A percentile compares a stretch with the other conserved stretches of the same genome.
Conservation (phyloP, 2,888 invertebrate species). For the Linyphia triangularis region DNA sequence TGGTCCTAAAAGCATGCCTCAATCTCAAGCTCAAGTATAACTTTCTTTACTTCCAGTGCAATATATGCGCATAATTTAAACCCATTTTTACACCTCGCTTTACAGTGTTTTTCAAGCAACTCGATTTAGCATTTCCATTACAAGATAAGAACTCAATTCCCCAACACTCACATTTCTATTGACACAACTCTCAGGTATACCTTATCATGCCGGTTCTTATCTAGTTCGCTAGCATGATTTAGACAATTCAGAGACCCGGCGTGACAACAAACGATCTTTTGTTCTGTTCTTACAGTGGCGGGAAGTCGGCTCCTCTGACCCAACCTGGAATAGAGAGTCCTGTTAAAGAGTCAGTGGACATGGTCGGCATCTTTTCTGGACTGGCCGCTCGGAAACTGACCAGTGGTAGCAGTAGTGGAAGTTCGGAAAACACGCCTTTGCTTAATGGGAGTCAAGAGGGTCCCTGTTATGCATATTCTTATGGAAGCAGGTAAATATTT, state of each 20-base stretch:
- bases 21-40: too few species aligned
- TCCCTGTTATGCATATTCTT: constrained; percentile 67
- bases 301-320: not conserved
- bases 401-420: constrained; percentile 38
- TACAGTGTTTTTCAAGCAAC: not conserved
- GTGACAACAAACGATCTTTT: not conserved
- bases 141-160: not conserved
- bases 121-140: not conserved
- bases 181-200: not conserved
- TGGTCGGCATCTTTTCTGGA: constrained; percentile 52
- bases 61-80: too few species aligned
- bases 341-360: constrained; percentile 2
- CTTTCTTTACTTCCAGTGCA: too few species aligned
- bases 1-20: too few species aligned
- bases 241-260: not conserved
- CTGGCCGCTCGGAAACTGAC: constrained; percentile 20
- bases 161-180: not conserved
- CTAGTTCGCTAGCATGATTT: not conserved
- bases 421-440: constrained; percentile 61
- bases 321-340: not conserved
- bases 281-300: not conserved
- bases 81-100: too few species aligned
- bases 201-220: not conserved
- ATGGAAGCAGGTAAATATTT: constrained; percentile 34
- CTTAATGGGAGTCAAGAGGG: constrained; percentile 66